Base-by-base conservation (phyloP, 2,797 vertebrate species). In the Takifugu ocellatus region DNA sequence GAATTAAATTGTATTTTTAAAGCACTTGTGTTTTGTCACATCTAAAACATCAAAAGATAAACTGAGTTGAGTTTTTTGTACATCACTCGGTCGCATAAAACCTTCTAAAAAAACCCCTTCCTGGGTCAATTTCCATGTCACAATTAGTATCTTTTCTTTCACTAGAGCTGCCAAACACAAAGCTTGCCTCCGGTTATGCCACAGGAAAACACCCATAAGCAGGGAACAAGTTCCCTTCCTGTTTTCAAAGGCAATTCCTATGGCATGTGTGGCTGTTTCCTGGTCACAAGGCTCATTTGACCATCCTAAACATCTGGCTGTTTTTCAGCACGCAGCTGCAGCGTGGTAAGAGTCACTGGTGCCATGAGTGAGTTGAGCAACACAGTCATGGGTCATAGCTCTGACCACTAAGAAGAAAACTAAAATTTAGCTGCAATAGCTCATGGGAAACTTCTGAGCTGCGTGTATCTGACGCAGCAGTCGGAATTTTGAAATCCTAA, bases 211-310 rank as follows among this genome's bases (percentile, higher is more conserved):
- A 90, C 89, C 91, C 82, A 87, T 74, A 79, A 89, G 92, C 88
- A 81, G 91, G 90, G 92, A 92, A 94, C 93, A 96, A 94, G 89
- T 77, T 86, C 87, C 78, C 90, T 98, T 98, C 96, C 95, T 98
- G 95, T 98, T 96, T 96, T 96, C 92, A 91, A 85, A 93, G 88
- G 89, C 83, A 84, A 89, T 90, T 92, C 88, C 85, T 85, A 87
- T 91, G 89, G 89, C 89, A 93, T 89, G 90, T 87, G 79, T 89
- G 91, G 85, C 86, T 73, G 82, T 86, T 91, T 94, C 91, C 90
- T 92, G 91, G 88, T 85, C 81, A 84, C 87, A 81, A 80, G 89
- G 85, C 70, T 72, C 82, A 83, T 81, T 86, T 83, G 84, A 69
- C 85, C 83, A 78, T 87, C 89, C 85, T 84, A 78, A 92, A 93